Base-by-base conservation (phyloP, 2,888 invertebrate species). In the Parascotia fuliginaria region DNA sequence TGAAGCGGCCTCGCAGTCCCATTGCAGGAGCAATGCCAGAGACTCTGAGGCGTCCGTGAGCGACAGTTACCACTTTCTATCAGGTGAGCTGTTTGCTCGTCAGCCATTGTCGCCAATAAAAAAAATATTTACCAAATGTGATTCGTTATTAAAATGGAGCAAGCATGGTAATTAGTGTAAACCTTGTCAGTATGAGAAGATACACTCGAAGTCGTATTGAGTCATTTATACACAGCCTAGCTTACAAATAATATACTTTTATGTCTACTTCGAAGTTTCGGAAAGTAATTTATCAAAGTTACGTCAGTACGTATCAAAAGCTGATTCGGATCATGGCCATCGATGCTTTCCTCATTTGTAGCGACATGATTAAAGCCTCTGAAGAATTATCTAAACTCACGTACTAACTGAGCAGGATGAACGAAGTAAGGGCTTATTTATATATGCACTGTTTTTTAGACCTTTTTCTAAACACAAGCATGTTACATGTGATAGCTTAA, bases 321-420 rank as follows among this genome's bases (percentile, higher is more conserved):
- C 38, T 70, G 42, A 42, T 45, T 39, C 28, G 16, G 14, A 14
- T 16, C 39, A 52, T 46, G 9, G 41, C 54, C 69, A 47, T 66
- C 74, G 66, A 77, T 80, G 80, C 75, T 80, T 82, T 82, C 70
- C 79, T 79, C 81, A 72, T 82, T 82, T 70, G 70, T 72, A 66
- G 64, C 47, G 57, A 57, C 61, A 72, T 74, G 66, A 77, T 73
- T 65, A 77, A 69, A 60, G 57, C 55, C 62, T 45, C 45, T 45
- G 64, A 54, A 65, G 61, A 75, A 76, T 73, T 76, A 76, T 75
- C 78, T 77, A 79, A 79, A 75, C 77, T 73, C 64, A 63, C 63
- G 72, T 68, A 60, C 27, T 42, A 47, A 40, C 45, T 43, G 57
- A 48, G 55, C 41, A 46, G 51, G 62, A 39, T 60, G 49, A 36